phyloP scores from a whole-genome alignment of 2,888 invertebrate genomes.

The Dasysyrphus tricinctus region DNA sequence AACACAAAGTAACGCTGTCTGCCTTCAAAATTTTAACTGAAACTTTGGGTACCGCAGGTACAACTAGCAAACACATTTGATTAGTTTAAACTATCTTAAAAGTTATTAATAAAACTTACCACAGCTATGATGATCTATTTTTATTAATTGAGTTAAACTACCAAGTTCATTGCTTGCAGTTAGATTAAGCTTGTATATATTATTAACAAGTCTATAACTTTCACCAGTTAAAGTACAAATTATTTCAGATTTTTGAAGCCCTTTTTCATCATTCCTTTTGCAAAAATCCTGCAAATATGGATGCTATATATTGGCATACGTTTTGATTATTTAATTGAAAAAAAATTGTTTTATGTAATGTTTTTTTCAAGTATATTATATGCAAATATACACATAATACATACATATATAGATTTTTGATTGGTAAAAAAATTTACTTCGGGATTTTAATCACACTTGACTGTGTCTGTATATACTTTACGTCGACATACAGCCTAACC shows the following conservation, averaged over 20 bases:
- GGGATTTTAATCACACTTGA: too few species aligned
- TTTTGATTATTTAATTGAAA: too few species aligned
- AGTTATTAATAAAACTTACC: conserved; percentile 73
- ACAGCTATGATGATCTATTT: background rate
- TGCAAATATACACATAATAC: too few species aligned
- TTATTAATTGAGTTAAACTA: background rate
- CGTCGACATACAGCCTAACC: too few species aligned
- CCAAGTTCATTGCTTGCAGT: background rate
- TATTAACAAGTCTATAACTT: background rate
- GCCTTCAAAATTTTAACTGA: conserved; percentile 77
- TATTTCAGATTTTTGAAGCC: background rate
- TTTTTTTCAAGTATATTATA: too few species aligned
- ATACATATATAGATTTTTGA: too few species aligned
- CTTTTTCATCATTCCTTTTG: background rate
- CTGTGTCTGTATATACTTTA: too few species aligned
- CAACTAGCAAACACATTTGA: conserved; percentile 74
- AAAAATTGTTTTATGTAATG: too few species aligned
- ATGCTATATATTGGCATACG: too few species aligned
- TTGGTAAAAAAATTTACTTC: too few species aligned
- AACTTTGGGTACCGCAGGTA: conserved; percentile 79
- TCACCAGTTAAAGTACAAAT: background rate
- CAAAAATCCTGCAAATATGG: background rate
- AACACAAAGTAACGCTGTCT: conserved; percentile 78
- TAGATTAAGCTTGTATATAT: background rate
- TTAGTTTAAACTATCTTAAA: background rate